These are phyloP conservation scores for Siniperca scherzeri DNA, from an alignment of 2,797 vertebrate genomes.

Conservation along the genomic window DNA sequence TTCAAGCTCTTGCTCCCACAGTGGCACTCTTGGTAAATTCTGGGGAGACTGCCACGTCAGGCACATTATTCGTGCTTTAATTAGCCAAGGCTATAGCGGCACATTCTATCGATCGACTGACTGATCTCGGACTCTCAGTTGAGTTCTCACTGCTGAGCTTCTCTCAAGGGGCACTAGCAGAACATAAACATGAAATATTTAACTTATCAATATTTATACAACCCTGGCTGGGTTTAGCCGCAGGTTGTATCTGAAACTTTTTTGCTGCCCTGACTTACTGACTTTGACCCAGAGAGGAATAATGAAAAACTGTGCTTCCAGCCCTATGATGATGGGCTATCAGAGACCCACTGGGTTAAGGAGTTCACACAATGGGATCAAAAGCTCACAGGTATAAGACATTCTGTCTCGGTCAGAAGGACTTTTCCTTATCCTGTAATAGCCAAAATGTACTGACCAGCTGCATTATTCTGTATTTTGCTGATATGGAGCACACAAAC, in stretches of 20 bases:
- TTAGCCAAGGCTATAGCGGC: conserved; percentile 14
- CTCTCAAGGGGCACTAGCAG: conserved; percentile 16
- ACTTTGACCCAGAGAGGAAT: conserved; percentile 42
- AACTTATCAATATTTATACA: conserved; percentile 62
- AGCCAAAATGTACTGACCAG: background rate
- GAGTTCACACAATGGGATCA: conserved; percentile 41
- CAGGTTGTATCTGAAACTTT: conserved; percentile 36
- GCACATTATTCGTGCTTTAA: conserved; percentile 40
- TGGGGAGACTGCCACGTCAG: conserved; percentile 3
- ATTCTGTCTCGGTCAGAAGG: conserved; percentile 29
- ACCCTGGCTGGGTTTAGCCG: conserved; percentile 6
- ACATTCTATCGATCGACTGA: conserved; percentile 17
- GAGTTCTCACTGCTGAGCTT: conserved; percentile 24
- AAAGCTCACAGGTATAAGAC: conserved; percentile 20
- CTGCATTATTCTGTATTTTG: conserved; percentile 17
- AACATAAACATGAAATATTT: conserved; percentile 66
- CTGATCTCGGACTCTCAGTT: conserved; percentile 35
- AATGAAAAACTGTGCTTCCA: conserved; percentile 22
- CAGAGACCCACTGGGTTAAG: conserved; percentile 21
- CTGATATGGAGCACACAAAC: conserved; percentile 16
- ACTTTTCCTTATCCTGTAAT: conserved; percentile 15
- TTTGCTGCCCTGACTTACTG: conserved; percentile 4
- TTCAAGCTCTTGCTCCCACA: background rate
- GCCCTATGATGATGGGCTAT: conserved; percentile 20
- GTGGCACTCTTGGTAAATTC: conserved; percentile 29